Base-by-base conservation (phyloP, 37 sponge, comb jelly and placozoan genomes). In the Lycopodina hypogea region DNA sequence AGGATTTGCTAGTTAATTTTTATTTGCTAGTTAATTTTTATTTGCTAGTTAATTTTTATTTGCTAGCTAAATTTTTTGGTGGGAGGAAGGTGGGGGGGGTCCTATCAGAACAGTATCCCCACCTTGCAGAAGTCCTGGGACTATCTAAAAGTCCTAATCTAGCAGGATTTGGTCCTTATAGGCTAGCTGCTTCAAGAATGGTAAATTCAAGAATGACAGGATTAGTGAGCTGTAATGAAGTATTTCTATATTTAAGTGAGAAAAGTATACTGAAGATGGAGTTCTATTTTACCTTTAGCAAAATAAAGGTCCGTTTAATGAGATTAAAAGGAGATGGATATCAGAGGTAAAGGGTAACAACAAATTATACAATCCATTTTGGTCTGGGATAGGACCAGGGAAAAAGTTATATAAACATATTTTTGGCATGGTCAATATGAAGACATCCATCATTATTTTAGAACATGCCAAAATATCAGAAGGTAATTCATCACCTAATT, bases 401-500 rank as follows among this genome's bases (percentile, higher is more conserved):
- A 32, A 59, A 75, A 75, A 83, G 42, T 75, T 23, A 11, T 61
- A 19, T 57, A 32, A 22, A 45, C 76, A 24, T 75, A 61, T 77
- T 65, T 55, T 45, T 83, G 77, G 75, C 80, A 68, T 15, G 36
- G 56, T 12, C 56, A 60, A 41, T 39, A 41, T 7, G 55, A 64
- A 23, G 84, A 83, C 41, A 50, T 83, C 32, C 18, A 42, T 37
- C 56, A 37, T 0, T 70, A 30, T 21, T 30, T 80, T 29, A 41
- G 37, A 39, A 55, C 81, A 28, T 80, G 81, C 42, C 58, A 69
- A 35, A 81, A 38, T 45, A 4, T 6, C 29, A 21, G 26, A 15
- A 67, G 26, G 68, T 21, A 26, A 67, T 36, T 67, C 19, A 28
- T 28, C 29, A 62, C n/a, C 64, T 62, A 62, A 9, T n/a, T 8